These are phyloP conservation scores for Clarias platycephalus DNA, from an alignment of 2,797 vertebrate genomes.

Conservation along the genomic window DNA sequence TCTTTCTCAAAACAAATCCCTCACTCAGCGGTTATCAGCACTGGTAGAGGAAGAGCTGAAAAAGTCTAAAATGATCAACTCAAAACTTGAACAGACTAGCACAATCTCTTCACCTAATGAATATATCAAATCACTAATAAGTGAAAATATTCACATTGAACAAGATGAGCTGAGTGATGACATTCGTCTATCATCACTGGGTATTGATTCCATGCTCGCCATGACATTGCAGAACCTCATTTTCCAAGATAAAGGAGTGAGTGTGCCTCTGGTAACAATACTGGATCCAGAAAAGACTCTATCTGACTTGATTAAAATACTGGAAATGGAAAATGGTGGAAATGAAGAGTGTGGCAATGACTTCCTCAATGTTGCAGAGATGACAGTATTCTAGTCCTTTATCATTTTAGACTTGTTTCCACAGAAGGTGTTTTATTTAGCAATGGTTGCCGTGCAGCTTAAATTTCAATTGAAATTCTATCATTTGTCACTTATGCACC, in stretches of 20 bases:
- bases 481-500: not conserved
- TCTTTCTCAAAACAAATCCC: slow-evolving; percentile 68
- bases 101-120: slow-evolving; percentile 60
- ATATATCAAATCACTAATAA: slow-evolving; percentile 71
- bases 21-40: slow-evolving; percentile 70
- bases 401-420: too few species aligned
- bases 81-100: slow-evolving; percentile 36
- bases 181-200: slow-evolving; percentile 69
- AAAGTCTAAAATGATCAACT: slow-evolving; percentile 37
- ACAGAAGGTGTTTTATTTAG: not conserved
- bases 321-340: slow-evolving; percentile 36
- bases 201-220: slow-evolving; percentile 85
- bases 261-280: slow-evolving; percentile 77
- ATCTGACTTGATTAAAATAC: slow-evolving; percentile 53
- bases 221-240: slow-evolving; percentile 85
- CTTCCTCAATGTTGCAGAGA: not conserved
- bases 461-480: not conserved
- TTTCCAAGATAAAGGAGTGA: slow-evolving; percentile 77
- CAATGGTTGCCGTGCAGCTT: not conserved
- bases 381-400: not conserved
- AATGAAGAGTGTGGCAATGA: not conserved
- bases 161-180: slow-evolving; percentile 71
- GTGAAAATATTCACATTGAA: slow-evolving; percentile 66
- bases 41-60: slow-evolving; percentile 66
- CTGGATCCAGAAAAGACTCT: slow-evolving; percentile 72